These are phyloP conservation scores for Drosophila micromelanica DNA, from an alignment of 1,140 invertebrate genomes.

Conservation along the genomic window DNA sequence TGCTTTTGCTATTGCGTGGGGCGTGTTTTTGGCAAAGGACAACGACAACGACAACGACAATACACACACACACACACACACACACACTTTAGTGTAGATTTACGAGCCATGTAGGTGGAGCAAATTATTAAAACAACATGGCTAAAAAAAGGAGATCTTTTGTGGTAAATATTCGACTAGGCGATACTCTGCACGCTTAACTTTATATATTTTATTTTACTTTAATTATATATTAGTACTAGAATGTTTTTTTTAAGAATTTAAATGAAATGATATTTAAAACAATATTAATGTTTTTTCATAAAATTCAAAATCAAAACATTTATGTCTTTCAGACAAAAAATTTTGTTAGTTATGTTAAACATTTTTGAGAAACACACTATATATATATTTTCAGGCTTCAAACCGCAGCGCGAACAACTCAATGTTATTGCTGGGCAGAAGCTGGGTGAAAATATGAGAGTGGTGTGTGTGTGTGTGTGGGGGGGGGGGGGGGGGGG, in stretches of 20 bases:
- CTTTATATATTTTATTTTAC: too few species aligned
- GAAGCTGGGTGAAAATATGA: background rate
- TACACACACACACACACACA: constrained; percentile 19
- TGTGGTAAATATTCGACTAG: background rate
- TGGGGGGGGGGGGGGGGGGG: too few species aligned
- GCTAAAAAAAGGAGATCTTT: constrained; percentile 25
- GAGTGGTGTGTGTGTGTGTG: too few species aligned
- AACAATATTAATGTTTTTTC: too few species aligned
- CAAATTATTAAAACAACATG: constrained; percentile 80
- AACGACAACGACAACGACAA: constrained; percentile 29
- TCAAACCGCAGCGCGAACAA: constrained; percentile 59
- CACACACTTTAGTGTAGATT: constrained; percentile 59
- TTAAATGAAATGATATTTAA: too few species aligned
- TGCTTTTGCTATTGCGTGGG: constrained; percentile 2
- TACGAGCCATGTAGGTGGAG: constrained; percentile 73
- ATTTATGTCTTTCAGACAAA: too few species aligned
- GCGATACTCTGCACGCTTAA: background rate
- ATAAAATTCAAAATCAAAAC: too few species aligned
- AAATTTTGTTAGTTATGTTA: too few species aligned
- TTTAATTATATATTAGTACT: too few species aligned
- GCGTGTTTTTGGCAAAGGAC: constrained; percentile 44
- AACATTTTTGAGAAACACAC: too few species aligned
- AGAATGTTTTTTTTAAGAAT: too few species aligned
- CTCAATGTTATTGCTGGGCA: constrained; percentile 70
- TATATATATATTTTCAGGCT: constrained; percentile 5